phyloP scores from a whole-genome alignment of 2,797 vertebrate genomes.

The Philypnodon macrostomus region DNA sequence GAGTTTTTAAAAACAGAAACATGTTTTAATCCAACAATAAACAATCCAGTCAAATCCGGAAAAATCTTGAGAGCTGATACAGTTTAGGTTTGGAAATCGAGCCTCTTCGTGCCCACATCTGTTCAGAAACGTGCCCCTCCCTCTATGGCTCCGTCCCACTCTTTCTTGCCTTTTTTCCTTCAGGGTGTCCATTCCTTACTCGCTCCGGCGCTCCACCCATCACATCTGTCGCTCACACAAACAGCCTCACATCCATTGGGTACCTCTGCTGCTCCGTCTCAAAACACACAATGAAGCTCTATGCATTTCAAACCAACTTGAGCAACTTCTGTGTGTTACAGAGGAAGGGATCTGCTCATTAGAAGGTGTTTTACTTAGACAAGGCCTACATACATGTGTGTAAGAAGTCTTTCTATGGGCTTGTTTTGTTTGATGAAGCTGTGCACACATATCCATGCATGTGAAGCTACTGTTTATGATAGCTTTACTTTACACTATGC shows the following conservation, averaged over 20 bases:
- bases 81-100: constrained; percentile 53
- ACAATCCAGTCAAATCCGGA: constrained; percentile 24
- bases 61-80: constrained; percentile 11
- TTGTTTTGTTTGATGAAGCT: too few relatives aligned
- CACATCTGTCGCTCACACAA: constrained; percentile 39
- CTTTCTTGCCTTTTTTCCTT: constrained; percentile 33
- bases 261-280: constrained; percentile 14
- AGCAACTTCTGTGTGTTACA: background rate
- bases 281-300: constrained; percentile 23
- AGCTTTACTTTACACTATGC: too few relatives aligned
- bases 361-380: background rate
- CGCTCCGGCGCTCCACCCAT: constrained; percentile 19
- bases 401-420: too few relatives aligned
- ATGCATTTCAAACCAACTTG: constrained; percentile 9
- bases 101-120: constrained; percentile 62
- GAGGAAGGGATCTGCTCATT: background rate
- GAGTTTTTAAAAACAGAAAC: background rate
- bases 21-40: constrained; percentile 4
- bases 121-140: constrained; percentile 58
- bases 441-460: too few relatives aligned
- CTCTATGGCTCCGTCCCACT: constrained; percentile 37
- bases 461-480: too few relatives aligned
- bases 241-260: constrained; percentile 29
- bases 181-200: constrained; percentile 20
- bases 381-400: background rate